These are phyloP conservation scores for Pseudoatta argentina DNA, from an alignment of 1,140 invertebrate genomes.

Conservation along the genomic window DNA sequence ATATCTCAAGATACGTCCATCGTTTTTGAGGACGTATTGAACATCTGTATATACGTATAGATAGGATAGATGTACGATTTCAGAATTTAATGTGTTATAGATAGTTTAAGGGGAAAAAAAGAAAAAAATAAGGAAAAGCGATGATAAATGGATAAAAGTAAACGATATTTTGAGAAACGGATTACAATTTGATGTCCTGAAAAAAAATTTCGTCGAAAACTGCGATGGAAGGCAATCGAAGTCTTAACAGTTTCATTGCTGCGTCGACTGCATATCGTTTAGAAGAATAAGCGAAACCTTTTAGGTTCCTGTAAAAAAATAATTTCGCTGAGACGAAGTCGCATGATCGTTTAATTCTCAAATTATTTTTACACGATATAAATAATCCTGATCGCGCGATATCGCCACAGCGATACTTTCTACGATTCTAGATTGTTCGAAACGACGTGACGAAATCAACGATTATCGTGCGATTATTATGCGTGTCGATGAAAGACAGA, in stretches of 20 bases:
- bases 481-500: conserved; percentile 17
- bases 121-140: conserved; percentile 5
- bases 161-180: conserved; percentile 1
- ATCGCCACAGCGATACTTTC: not conserved
- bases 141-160: not conserved
- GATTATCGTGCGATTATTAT: conserved; percentile 12
- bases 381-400: not conserved
- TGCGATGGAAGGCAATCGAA: not conserved
- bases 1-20: conserved; percentile 6
- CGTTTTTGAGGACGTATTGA: not conserved
- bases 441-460: conserved; percentile 20
- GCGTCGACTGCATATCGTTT: not conserved
- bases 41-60: conserved; percentile 68
- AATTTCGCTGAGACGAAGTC: not conserved
- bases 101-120: conserved; percentile 42
- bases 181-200: not conserved
- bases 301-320: not conserved
- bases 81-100: conserved; percentile 58
- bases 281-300: not conserved
- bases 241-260: not conserved
- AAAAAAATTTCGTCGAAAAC: conserved; percentile 22
- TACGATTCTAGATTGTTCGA: not conserved
- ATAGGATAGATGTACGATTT: conserved; percentile 59
- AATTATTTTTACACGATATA: conserved; percentile 25
- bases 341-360: not conserved